A percentile compares a stretch with the other conserved stretches of the same genome.
phyloP scores from a whole-genome alignment of 2,888 invertebrate species.

The Netelia melanura region DNA sequence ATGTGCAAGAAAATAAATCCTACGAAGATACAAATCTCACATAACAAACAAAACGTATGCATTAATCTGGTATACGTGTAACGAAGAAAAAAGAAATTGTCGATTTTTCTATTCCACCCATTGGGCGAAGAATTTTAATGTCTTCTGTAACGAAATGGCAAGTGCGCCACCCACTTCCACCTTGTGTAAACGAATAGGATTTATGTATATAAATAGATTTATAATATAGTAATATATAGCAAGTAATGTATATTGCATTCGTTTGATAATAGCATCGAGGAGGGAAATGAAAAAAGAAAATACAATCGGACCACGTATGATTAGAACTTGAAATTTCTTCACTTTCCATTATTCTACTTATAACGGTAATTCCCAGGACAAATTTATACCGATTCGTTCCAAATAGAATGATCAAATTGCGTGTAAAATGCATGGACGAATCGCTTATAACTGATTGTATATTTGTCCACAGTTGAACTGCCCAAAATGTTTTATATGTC shows the following conservation, averaged over 20 bases:
- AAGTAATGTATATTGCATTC: constrained; percentile 33
- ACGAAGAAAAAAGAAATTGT: not conserved
- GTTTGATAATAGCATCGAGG: constrained; percentile 10
- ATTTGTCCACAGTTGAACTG: not conserved
- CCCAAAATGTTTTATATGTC: constrained; percentile 9
- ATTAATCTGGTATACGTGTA: not conserved
- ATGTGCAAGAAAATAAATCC: constrained; percentile 56
- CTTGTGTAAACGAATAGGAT: constrained; percentile 42
- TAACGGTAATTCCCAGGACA: not conserved
- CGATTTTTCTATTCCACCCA: constrained; percentile 19
- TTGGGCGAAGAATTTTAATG: not conserved
- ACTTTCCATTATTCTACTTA: constrained; percentile 14
- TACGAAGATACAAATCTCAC: constrained; percentile 1
- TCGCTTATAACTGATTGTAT: not conserved
- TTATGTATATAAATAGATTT: constrained; percentile 54
- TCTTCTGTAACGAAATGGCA: not conserved
- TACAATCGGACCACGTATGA: constrained; percentile 19
- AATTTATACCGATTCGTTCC: not conserved
- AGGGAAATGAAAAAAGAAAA: not conserved
- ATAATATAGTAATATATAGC: constrained; percentile 21
- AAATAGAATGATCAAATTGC: not conserved
- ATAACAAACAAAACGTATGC: constrained; percentile 1
- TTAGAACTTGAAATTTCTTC: constrained; percentile 12
- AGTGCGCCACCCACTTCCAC: constrained; percentile 18
- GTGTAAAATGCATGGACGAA: not conserved